phyloP scores from a whole-genome alignment of 2,797 vertebrate genomes.

The Trachurus trachurus region DNA sequence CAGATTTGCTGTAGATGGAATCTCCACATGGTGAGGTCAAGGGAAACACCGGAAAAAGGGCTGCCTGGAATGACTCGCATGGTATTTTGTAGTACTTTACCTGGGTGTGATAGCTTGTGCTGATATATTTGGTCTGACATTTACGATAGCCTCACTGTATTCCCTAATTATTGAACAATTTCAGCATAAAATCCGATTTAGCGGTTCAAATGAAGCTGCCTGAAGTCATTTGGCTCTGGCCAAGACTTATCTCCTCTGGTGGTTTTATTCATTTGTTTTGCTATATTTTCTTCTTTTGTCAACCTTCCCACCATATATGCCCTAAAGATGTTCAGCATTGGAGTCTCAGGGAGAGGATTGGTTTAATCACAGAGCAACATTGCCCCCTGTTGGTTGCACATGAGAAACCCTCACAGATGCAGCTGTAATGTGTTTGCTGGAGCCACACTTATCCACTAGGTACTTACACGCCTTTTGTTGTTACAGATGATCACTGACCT shows the following conservation, averaged over 20 bases:
- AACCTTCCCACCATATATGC: slow-evolving; percentile 60
- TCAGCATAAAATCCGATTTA: slow-evolving; percentile 81
- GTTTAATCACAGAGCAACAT: slow-evolving; percentile 80
- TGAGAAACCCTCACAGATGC: slow-evolving; percentile 30
- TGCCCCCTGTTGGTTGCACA: slow-evolving; percentile 83
- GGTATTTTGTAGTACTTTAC: slow-evolving; percentile 51
- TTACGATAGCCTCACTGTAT: slow-evolving; percentile 70
- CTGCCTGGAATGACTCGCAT: slow-evolving; percentile 41
- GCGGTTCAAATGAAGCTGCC: slow-evolving; percentile 77
- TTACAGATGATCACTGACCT: slow-evolving; percentile 56
- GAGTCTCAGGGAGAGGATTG: slow-evolving; percentile 18
- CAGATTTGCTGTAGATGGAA: slow-evolving; percentile 53
- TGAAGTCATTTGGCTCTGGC: slow-evolving; percentile 74
- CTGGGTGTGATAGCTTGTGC: slow-evolving; percentile 58
- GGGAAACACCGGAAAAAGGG: slow-evolving; percentile 25
- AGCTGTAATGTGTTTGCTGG: slow-evolving; percentile 41
- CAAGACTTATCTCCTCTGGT: slow-evolving; percentile 72
- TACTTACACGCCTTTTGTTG: slow-evolving; percentile 18
- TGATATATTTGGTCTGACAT: slow-evolving; percentile 79
- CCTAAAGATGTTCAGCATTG: slow-evolving; percentile 50
- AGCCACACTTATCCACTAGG: slow-evolving; percentile 21
- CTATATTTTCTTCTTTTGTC: slow-evolving; percentile 70
- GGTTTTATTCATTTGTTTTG: slow-evolving; percentile 80
- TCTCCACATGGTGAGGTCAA: slow-evolving; percentile 51
- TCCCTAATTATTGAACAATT: slow-evolving; percentile 82